Base-by-base conservation (phyloP, 92 coral and sea anemone species). In the Nematostella vectensis region DNA sequence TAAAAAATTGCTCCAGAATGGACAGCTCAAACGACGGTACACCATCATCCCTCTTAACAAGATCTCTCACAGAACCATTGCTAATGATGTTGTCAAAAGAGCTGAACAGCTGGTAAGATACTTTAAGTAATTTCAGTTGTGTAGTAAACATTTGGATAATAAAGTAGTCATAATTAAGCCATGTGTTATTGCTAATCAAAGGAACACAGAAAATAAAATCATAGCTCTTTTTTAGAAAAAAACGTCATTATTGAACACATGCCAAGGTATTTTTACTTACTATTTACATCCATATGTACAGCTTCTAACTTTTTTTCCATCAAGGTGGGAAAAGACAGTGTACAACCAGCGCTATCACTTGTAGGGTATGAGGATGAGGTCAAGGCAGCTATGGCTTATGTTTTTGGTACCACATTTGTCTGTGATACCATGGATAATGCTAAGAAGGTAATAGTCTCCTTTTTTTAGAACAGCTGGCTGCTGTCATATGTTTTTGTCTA, bases 261-360 rank as follows among this genome's bases (percentile, higher is more conserved):
- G n/a, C n/a, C n/a, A n/a, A n/a, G n/a, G n/a, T n/a, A n/a, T n/a
- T n/a, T n/a, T n/a, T n/a, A n/a, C n/a, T n/a, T n/a, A n/a, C n/a
- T n/a, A n/a, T n/a, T n/a, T n/a, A n/a, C n/a, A n/a, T n/a, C n/a
- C n/a, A n/a, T n/a, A n/a, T n/a, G n/a, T n/a, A n/a, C n/a, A n/a
- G n/a, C n/a, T n/a, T n/a, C n/a, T n/a, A n/a, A n/a, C n/a, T n/a
- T n/a, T n/a, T n/a, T n/a, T n/a, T n/a, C n/a, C n/a, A n/a, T n/a
- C n/a, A n/a, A 91, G 98, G 98, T 91, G 56, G 98, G 98, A 25
- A 77, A 86, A 47, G 83, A 86, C 24, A 78, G 69, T 67, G 98
- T 82, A 22, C 65, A 82, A 29, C 59, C 82, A 6, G 98, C 98
- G 9, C 71, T 91, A 30, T 91, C 98, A 17, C 85, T 91, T 37